phyloP scores from a whole-genome alignment of 2,797 vertebrate genomes.

The Galaxias olidus region DNA sequence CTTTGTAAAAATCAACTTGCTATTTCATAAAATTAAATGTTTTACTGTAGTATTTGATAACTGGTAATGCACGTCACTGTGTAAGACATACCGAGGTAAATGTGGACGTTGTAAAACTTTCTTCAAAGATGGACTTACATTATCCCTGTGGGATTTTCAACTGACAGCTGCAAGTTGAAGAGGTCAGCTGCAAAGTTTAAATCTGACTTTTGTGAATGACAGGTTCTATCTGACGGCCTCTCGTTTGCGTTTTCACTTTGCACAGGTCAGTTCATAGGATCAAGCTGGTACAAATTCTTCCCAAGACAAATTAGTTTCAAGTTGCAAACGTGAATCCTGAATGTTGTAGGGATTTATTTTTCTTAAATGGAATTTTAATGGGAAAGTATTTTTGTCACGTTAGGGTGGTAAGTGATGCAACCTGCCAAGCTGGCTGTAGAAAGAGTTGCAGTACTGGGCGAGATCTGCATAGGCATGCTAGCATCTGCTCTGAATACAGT shows the following conservation, averaged over 20 bases:
- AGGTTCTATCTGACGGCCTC: background rate
- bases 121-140: background rate
- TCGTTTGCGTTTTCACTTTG: too few relatives aligned
- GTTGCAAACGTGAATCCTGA: too few relatives aligned
- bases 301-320: too few relatives aligned
- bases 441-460: slow-evolving; percentile 51
- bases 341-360: background rate
- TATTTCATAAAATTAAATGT: background rate
- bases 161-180: slow-evolving; percentile 14
- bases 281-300: too few relatives aligned
- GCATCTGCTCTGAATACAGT: slow-evolving; percentile 63
- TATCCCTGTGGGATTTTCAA: background rate
- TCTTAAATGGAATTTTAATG: background rate
- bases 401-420: slow-evolving; percentile 54
- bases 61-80: background rate
- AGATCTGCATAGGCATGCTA: slow-evolving; percentile 63
- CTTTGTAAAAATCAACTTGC: too few relatives aligned
- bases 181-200: slow-evolving; percentile 9
- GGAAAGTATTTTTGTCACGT: slow-evolving; percentile 3
- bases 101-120: slow-evolving; percentile 18
- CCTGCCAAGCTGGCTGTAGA: slow-evolving; percentile 57
- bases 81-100: slow-evolving; percentile 8
- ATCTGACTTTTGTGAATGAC: background rate
- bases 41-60: background rate
- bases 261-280: too few relatives aligned